A percentile compares a stretch with the other conserved stretches of the same genome.
These are phyloP conservation scores for Bugulina stolonifera DNA, from an alignment of 2,888 invertebrate genomes.

Conservation along the genomic window DNA sequence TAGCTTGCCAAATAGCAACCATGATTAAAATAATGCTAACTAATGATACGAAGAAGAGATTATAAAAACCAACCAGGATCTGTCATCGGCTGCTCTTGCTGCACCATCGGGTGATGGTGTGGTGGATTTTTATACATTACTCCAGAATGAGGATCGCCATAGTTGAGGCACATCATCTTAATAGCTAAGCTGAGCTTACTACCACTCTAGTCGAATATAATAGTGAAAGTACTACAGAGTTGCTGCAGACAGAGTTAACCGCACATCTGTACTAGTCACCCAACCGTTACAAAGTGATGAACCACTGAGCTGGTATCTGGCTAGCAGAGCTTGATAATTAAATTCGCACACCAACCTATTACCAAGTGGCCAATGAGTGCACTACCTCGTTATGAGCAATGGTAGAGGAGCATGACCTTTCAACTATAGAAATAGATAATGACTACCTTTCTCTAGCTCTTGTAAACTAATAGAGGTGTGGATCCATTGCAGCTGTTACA, in stretches of 20 bases:
- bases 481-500: not conserved
- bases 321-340: not conserved
- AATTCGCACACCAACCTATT: not conserved
- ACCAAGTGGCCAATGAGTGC: not conserved
- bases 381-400: too few species aligned
- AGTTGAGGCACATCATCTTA: slow-evolving; percentile 21
- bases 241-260: not conserved
- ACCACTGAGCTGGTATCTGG: too few species aligned
- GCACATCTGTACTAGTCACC: not conserved
- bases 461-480: too few species aligned
- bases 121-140: not conserved
- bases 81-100: not conserved
- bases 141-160: slow-evolving; percentile 14
- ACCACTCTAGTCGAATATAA: not conserved
- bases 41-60: not conserved
- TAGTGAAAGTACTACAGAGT: not conserved
- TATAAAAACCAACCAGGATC: slow-evolving; percentile 22
- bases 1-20: not conserved
- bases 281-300: not conserved
- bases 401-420: too few species aligned
- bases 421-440: too few species aligned
- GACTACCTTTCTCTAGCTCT: too few species aligned
- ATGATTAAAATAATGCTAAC: not conserved
- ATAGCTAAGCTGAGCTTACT: too few species aligned
- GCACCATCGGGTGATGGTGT: not conserved